Evolutionary conservation across 2,113 vertebrate species (phyloP).

Genomic region (Beaufortia kweichowensis): DNA sequence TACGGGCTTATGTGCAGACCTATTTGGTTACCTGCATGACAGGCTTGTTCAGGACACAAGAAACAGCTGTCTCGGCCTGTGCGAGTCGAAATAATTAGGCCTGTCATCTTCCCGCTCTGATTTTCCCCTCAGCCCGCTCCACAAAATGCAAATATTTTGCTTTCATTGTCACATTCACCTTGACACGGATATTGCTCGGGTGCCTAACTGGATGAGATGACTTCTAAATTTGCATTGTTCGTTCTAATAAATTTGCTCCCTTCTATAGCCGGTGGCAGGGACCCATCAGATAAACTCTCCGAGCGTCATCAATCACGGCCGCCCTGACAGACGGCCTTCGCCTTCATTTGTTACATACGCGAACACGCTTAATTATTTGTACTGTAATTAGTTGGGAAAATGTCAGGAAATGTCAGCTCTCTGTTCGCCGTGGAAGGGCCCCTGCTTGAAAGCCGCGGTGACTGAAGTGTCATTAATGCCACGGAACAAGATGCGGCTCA

Average conservation of each 20-base stretch:
- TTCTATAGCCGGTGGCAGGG: constrained; percentile 86
- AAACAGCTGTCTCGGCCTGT: constrained; percentile 99
- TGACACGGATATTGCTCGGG: constrained; percentile 99
- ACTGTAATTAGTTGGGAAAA: constrained; percentile 99
- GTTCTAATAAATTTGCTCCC: constrained; percentile 99
- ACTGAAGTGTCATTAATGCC: constrained; percentile 99
- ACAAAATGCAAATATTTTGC: constrained; percentile 99
- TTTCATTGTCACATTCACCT: constrained; percentile 99
- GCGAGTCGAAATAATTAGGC: constrained; percentile 99
- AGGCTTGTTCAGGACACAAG: constrained; percentile 99
- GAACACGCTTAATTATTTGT: constrained; percentile 99
- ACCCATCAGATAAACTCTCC: constrained; percentile 99
- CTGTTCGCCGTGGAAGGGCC: constrained; percentile 94
- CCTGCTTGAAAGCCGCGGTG: constrained; percentile 94
- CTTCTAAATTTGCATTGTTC: constrained; percentile 99
- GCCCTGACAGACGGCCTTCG: constrained; percentile 97
- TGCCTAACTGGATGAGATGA: constrained; percentile 99
- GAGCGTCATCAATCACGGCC: constrained; percentile 99
- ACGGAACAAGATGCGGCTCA: constrained; percentile 97
- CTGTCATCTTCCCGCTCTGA: constrained; percentile 97
- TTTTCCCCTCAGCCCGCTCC: constrained; percentile 91
- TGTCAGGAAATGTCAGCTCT: constrained; percentile 99
- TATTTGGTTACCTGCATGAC: constrained; percentile 99
- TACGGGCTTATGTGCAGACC: constrained; percentile 92
- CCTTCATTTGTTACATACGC: constrained; percentile 99